phyloP scores from a whole-genome alignment of 1,140 invertebrate species.

The Heliconius hewitsoni region DNA sequence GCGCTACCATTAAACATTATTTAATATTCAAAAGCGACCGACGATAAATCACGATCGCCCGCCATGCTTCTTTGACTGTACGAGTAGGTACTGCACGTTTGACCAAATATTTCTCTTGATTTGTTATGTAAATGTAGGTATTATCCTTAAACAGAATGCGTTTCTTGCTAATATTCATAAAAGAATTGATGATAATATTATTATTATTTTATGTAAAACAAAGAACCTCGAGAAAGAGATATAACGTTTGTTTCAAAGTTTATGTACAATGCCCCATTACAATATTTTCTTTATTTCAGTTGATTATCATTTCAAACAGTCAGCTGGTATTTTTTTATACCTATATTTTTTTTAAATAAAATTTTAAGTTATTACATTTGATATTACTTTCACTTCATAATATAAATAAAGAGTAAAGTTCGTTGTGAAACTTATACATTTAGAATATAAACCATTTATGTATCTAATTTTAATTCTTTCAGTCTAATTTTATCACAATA shows the following conservation, averaged over 20 bases:
- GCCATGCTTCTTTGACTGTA: slow-evolving; percentile 72
- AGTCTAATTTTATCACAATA: too few species aligned
- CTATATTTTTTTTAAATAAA: background rate
- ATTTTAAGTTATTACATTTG: too few species aligned
- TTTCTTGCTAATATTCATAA: slow-evolving; percentile 25
- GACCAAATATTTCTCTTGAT: slow-evolving; percentile 55
- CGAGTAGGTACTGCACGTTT: slow-evolving; percentile 65
- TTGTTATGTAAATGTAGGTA: slow-evolving; percentile 53
- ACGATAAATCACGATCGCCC: slow-evolving; percentile 78
- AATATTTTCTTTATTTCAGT: background rate
- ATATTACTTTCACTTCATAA: too few species aligned
- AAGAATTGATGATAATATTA: slow-evolving; percentile 6
- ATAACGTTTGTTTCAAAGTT: background rate
- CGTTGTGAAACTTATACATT: too few species aligned
- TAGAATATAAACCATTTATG: too few species aligned
- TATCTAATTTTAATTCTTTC: too few species aligned
- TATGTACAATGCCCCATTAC: background rate
- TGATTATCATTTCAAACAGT: background rate
- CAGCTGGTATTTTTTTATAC: background rate
- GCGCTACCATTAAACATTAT: slow-evolving; percentile 81
- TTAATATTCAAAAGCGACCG: slow-evolving; percentile 80
- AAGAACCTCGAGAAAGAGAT: background rate
- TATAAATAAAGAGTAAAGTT: too few species aligned
- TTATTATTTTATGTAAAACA: background rate
- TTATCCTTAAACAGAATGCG: slow-evolving; percentile 25